phyloP scores from a whole-genome alignment of 2,113 vertebrate genomes.

The Mus pahari region DNA sequence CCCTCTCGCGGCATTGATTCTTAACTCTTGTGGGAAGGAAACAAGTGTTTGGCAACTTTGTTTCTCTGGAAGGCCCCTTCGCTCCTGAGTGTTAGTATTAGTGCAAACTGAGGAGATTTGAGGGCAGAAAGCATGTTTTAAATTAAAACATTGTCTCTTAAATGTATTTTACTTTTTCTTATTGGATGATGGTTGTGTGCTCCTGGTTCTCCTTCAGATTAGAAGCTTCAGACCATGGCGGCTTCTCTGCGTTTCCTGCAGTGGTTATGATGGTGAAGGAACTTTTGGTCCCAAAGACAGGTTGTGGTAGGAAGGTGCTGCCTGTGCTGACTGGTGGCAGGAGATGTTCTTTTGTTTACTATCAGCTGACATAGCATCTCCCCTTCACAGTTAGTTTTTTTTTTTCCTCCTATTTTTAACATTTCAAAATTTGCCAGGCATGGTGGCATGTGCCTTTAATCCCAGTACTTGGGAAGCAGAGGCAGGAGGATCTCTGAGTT shows the following conservation, averaged over 20 bases:
- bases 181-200: neutral
- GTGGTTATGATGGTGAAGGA: neutral
- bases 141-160: neutral
- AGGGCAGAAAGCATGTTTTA: neutral
- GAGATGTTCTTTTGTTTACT: neutral
- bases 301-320: neutral
- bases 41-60: neutral
- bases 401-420: neutral
- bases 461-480: neutral
- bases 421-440: neutral
- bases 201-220: neutral
- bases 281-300: rapidly evolving
- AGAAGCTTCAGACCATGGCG: neutral
- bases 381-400: neutral
- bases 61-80: slow-evolving; percentile 37
- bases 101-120: neutral
- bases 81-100: neutral
- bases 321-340: neutral
- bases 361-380: neutral
- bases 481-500: neutral
- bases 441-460: too few species aligned
- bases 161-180: neutral
- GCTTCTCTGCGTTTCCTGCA: neutral
- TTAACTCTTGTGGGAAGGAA: neutral
- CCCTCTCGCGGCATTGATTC: slow-evolving; percentile 3